Base-by-base conservation (phyloP, 2,888 invertebrate genomes). In the Drosophila fulvimacula region DNA sequence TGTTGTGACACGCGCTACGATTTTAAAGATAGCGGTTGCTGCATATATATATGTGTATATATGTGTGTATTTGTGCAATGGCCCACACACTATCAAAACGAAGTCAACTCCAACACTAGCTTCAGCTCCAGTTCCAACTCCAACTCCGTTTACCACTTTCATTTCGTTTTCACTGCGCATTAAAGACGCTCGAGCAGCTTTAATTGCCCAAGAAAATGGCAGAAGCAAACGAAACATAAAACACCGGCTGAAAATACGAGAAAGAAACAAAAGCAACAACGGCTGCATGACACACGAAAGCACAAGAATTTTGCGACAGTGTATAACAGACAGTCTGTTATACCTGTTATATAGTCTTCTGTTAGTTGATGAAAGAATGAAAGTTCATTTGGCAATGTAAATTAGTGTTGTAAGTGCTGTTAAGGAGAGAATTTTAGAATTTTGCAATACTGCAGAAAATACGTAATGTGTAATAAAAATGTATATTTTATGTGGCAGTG, bases 81-180 rank as follows among this genome's bases (percentile, higher is more conserved):
- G 38, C 30, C 48, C 49, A 41, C 56, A 51, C 61, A 71, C 39
- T 44, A 62, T 59, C 65, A 55, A 62, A 69, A 67, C 63, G 46
- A 69, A 72, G 55, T 73, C 57, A 79, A 69, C 34, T 34, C 6
- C 34, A 52, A 52, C 36, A 36, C 10, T 52, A 52, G n/a, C 66
- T 79, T 51, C 51, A 69, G 57, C 76, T 66, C 41, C 57, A 63
- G 42, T 53, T 80, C 53, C 57, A 64, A 56, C 79, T 70, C 48
- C 56, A 65, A 42, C 61, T 55, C 39, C 56, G 55, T 77, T 77
- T 69, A 74, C 70, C 88, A 85, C 85, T 85, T 85, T 85, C 85
- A 85, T 85, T 85, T 85, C 71, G 83, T 80, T 85, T 85, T 85
- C 85, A 85, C 85, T 85, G 86, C 78, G 70, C 88, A 88, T 88